Percentiles rank a stretch among this genome's conserved stretches.
Evolutionary conservation across 2,113 vertebrate species (phyloP).

Genomic region (Picathartes gymnocephalus): DNA sequence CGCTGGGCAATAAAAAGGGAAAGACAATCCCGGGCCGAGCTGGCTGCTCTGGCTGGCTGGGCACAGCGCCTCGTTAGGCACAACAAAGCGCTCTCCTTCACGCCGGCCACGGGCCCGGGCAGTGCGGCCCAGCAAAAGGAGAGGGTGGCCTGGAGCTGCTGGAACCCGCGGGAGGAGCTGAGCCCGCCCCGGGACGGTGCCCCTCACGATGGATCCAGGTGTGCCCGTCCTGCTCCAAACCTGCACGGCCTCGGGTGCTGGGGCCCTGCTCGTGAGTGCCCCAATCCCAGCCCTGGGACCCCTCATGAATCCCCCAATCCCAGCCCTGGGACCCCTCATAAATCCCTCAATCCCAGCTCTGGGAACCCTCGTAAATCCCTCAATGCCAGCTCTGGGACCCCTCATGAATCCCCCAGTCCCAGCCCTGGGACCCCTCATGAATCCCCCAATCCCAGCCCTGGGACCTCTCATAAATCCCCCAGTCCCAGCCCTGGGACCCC

Average conservation of each 20-base stretch:
- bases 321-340: too few relatives aligned
- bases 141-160: neutral
- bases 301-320: neutral
- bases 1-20: slow-evolving; percentile 37
- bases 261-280: too few relatives aligned
- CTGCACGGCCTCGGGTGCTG: neutral
- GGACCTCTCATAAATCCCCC: neutral
- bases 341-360: neutral
- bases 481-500: too few relatives aligned
- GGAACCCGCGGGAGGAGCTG: rapidly evolving
- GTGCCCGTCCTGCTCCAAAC: rapidly evolving
- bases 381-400: neutral
- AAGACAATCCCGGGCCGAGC: neutral
- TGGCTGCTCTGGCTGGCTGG: slow-evolving; percentile 1
- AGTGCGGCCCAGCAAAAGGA: neutral
- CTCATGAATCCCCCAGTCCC: rapidly evolving
- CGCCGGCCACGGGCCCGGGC: neutral
- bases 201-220: rapidly evolving
- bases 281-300: too few relatives aligned
- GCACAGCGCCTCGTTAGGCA: slow-evolving; percentile 4
- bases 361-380: rapidly evolving
- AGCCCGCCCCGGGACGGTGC: rapidly evolving
- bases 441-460: too few relatives aligned
- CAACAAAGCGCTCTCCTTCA: neutral
- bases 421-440: rapidly evolving